Evolutionary conservation across 2,113 vertebrate species (phyloP), one percentile per base, ranked within the genome.

Genomic region (Tragelaphus scriptus): DNA sequence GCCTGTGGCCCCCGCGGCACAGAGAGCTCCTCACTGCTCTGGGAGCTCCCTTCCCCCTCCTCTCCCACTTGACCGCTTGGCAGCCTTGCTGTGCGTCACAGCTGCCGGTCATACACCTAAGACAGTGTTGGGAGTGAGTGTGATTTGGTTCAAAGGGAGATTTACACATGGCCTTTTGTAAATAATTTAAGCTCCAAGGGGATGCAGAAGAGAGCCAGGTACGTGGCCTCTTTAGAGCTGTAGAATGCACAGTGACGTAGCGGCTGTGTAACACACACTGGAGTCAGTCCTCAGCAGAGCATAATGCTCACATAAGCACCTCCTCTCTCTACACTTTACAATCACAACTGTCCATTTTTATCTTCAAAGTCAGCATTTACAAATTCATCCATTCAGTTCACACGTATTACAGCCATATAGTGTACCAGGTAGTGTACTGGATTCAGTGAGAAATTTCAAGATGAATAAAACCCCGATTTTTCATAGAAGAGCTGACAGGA

Each of bases 171-270:
- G 44, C 3, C 51, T 77, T 93, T 85, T 61, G 25, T 23, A 94
- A 89, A 56, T 91, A 94, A 95, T 77, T 96, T 77, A 92, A 97
- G 92, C 95, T 93, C 26, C 89, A 65, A 93, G 89, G 28, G 10
- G 44, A 53, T 16, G 36, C 26, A 55, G 40, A 88, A 80, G 88
- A 47, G 10, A 95, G 71, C 3, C n/a, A 85, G 94, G 36, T 23
- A 51, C 2, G n/a, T 7, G 51, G 15, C 10, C 15, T 53, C 58
- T 91, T 88, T 77, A 28, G 58, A 90, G 53, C 0, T 56, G 81
- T 3, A 1, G 23, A 26, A 84, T 17, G 3, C 14, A 87, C 17
- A 82, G 36, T 26, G 85, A n/a, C 9, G 75, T 0, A 23, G 17
- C 6, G 19, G 7, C 2, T 75, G 2, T 77, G 5, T 90, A 53